A percentile compares a stretch with the other conserved stretches of the same genome.
These are phyloP conservation scores for Rostratula benghalensis DNA, from an alignment of 2,113 vertebrate species.

Conservation along the genomic window DNA sequence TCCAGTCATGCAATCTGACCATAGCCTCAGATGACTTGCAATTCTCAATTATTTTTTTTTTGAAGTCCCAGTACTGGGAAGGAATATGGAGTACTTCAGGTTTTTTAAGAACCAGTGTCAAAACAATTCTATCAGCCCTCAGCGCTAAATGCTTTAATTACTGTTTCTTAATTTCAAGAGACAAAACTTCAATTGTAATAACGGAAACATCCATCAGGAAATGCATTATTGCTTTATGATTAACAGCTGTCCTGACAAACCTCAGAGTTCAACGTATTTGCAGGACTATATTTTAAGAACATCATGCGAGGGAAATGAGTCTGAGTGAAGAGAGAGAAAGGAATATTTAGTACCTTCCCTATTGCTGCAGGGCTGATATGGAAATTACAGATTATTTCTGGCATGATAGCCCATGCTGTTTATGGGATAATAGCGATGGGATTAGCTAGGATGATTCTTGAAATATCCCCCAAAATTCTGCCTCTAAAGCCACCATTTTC, in stretches of 20 bases:
- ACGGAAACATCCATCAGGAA: constrained; percentile 51
- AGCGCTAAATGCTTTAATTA: constrained; percentile 64
- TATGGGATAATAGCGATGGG: not conserved
- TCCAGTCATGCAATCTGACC: not conserved
- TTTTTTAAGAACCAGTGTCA: constrained; percentile 54
- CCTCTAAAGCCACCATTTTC: not conserved
- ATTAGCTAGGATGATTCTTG: not conserved
- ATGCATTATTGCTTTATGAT: constrained; percentile 5
- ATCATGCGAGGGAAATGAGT: not conserved
- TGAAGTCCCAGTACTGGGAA: not conserved
- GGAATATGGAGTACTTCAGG: not conserved
- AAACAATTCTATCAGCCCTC: constrained; percentile 64
- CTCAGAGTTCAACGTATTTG: not conserved
- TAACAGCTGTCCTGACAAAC: constrained; percentile 54
- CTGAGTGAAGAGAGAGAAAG: not conserved
- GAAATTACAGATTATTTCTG: constrained; percentile 21
- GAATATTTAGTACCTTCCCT: constrained; percentile 1
- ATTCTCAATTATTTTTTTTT: constrained; percentile 20
- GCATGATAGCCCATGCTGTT: not conserved
- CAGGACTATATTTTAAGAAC: not conserved
- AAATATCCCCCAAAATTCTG: not conserved
- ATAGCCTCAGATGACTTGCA: not conserved
- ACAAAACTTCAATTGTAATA: constrained; percentile 67
- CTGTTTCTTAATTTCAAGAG: constrained; percentile 71
- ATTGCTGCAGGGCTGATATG: constrained; percentile 11